Conservation (phyloP, 1,140 invertebrate genomes). For the Nephotettix cincticeps region DNA sequence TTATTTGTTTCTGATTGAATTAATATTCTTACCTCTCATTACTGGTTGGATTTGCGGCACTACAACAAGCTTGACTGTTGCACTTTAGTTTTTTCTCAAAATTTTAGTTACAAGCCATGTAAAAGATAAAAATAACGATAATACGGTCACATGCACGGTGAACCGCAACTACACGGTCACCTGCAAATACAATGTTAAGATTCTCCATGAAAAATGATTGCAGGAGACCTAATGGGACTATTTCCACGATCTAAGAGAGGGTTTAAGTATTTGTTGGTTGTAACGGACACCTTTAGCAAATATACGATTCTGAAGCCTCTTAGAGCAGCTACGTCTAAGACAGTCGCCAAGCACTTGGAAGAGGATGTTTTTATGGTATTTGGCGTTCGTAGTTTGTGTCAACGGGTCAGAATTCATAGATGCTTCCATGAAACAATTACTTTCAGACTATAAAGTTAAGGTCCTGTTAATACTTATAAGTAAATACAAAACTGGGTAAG, state of each 20-base stretch:
- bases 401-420: slow-evolving; percentile 7
- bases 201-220: neutral
- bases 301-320: neutral
- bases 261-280: neutral
- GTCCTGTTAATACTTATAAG: too few relatives aligned
- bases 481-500: too few relatives aligned
- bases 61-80: too few relatives aligned
- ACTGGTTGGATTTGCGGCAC: too few relatives aligned
- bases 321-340: neutral
- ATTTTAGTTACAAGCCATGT: too few relatives aligned
- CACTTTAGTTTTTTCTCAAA: too few relatives aligned
- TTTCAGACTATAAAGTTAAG: neutral
- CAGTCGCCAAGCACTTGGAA: neutral
- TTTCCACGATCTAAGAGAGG: neutral
- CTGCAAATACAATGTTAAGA: too few relatives aligned
- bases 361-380: neutral
- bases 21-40: too few relatives aligned
- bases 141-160: too few relatives aligned
- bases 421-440: neutral
- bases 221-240: neutral
- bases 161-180: too few relatives aligned
- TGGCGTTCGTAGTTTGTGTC: neutral
- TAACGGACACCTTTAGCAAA: neutral
- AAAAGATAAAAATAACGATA: too few relatives aligned
- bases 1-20: too few relatives aligned